phyloP scores from a whole-genome alignment of 2,888 invertebrate species.

The Platycheirus albimanus region DNA sequence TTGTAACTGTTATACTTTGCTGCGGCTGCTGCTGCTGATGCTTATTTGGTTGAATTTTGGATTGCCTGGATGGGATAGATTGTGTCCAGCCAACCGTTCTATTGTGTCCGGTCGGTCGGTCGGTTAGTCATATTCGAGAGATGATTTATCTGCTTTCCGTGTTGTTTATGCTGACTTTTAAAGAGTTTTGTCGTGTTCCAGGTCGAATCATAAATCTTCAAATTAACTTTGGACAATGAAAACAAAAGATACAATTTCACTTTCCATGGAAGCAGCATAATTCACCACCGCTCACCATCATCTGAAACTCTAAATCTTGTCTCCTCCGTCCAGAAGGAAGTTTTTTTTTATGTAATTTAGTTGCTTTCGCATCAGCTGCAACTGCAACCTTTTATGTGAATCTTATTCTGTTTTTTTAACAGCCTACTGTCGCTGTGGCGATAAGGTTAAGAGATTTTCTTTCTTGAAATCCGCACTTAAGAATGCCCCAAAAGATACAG shows the following conservation, averaged over 20 bases:
- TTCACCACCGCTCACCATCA: not conserved
- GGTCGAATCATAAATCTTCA: slow-evolving; percentile 67
- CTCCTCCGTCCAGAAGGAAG: slow-evolving; percentile 8
- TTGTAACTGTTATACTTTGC: slow-evolving; percentile 18
- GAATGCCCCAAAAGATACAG: slow-evolving; percentile 39
- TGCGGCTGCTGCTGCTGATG: not conserved
- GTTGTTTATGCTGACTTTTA: slow-evolving; percentile 44
- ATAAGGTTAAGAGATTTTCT: slow-evolving; percentile 21
- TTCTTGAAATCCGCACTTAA: slow-evolving; percentile 35
- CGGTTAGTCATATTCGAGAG: slow-evolving; percentile 53
- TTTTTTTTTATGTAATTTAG: slow-evolving; percentile 41
- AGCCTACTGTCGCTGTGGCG: slow-evolving; percentile 9
- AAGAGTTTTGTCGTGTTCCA: slow-evolving; percentile 49
- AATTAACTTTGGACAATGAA: slow-evolving; percentile 57
- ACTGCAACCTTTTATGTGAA: slow-evolving; percentile 41
- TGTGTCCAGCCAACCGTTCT: slow-evolving; percentile 63
- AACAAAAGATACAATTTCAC: slow-evolving; percentile 1
- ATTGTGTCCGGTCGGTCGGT: slow-evolving; percentile 63
- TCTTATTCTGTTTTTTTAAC: slow-evolving; percentile 17
- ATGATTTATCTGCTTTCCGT: slow-evolving; percentile 69
- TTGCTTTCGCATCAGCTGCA: not conserved
- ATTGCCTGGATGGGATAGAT: not conserved
- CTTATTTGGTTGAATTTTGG: not conserved
- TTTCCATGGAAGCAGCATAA: slow-evolving; percentile 29
- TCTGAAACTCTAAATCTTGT: slow-evolving; percentile 16